These are phyloP conservation scores for Quadroppia sp. DNA, from an alignment of 2,888 invertebrate species.

Conservation along the genomic window DNA sequence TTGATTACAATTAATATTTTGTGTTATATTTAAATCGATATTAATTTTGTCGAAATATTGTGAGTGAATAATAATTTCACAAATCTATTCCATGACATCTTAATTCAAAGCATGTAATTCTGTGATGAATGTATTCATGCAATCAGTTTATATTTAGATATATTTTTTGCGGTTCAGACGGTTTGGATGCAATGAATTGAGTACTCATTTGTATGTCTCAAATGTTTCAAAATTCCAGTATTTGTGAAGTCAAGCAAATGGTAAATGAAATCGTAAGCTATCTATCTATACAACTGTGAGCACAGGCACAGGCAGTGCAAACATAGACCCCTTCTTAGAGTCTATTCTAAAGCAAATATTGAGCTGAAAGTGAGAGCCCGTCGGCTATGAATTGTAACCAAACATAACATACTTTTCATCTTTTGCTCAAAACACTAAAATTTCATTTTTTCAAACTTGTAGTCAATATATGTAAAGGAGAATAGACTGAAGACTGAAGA, in stretches of 20 bases:
- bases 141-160: constrained; percentile 28
- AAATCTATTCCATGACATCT: constrained; percentile 10
- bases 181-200: constrained; percentile 11
- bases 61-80: not conserved
- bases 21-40: too few species aligned
- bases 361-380: not conserved
- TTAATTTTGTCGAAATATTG: not conserved
- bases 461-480: not conserved
- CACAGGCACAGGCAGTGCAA: not conserved
- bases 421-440: not conserved
- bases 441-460: not conserved
- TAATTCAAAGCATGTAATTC: constrained; percentile 14
- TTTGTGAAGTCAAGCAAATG: not conserved
- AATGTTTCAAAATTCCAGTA: not conserved
- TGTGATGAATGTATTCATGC: not conserved
- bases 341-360: constrained; percentile 4
- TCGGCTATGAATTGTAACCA: constrained; percentile 2
- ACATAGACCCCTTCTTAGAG: not conserved
- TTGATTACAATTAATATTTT: too few species aligned
- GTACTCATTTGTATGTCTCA: constrained; percentile 19
- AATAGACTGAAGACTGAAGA: not conserved
- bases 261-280: not conserved
- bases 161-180: not conserved
- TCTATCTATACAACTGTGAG: not conserved
- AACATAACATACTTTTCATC: not conserved